These are phyloP conservation scores for Pectinophora gossypiella DNA, from an alignment of 1,140 invertebrate species.

Conservation along the genomic window DNA sequence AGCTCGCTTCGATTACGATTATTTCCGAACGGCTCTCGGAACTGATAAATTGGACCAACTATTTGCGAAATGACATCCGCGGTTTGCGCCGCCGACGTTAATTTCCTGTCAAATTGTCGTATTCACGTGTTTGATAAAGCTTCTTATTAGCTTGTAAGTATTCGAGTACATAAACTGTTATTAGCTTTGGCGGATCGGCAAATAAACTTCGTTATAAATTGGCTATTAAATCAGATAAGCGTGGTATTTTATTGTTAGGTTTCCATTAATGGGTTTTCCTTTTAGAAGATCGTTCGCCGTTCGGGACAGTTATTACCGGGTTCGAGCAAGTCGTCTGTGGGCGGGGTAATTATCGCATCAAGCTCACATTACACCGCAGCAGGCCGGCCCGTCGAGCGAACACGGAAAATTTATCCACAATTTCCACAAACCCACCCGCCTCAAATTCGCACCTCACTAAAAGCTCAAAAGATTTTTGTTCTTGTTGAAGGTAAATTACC, in stretches of 20 bases:
- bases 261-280: background rate
- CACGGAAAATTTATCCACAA: no score
- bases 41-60: conserved; percentile 74
- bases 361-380: conserved; percentile 22
- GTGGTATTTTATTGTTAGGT: no score
- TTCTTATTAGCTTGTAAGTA: background rate
- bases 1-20: conserved; percentile 72
- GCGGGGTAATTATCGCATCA: conserved; percentile 52
- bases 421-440: no score
- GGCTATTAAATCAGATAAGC: no score
- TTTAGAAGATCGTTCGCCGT: background rate
- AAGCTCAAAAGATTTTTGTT: no score
- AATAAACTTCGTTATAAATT: background rate
- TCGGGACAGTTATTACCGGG: conserved; percentile 28
- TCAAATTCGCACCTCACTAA: no score
- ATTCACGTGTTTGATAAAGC: background rate
- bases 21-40: conserved; percentile 65
- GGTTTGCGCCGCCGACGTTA: conserved; percentile 53
- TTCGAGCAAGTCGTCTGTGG: conserved; percentile 30
- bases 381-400: no score
- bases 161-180: background rate
- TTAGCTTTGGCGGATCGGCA: background rate
- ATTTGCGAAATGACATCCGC: conserved; percentile 64
- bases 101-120: conserved; percentile 38
- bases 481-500: no score